Percentiles rank a stretch among this genome's conserved stretches.
phyloP scores from a whole-genome alignment of 2,113 vertebrate species.

The Pygoscelis adeliae region DNA sequence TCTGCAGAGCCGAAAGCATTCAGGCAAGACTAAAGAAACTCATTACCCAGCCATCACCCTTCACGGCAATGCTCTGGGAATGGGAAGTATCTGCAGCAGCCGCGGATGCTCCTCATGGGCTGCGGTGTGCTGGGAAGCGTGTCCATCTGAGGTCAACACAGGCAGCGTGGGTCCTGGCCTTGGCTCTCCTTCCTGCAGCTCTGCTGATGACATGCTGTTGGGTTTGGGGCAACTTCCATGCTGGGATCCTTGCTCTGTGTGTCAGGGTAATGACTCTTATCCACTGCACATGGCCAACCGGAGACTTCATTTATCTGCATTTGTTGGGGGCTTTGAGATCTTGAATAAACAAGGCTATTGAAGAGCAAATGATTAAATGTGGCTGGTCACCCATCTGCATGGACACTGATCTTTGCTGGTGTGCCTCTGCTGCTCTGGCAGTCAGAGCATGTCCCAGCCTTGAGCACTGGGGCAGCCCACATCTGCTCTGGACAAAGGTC shows the following conservation, averaged over 20 bases:
- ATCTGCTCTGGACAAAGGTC: not conserved
- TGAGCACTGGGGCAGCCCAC: not conserved
- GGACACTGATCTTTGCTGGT: not conserved
- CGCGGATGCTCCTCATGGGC: rapidly evolving
- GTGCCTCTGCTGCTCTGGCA: not conserved
- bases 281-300: rapidly evolving
- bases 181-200: not conserved
- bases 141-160: rapidly evolving
- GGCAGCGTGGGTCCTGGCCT: rapidly evolving
- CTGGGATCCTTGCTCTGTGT: not conserved
- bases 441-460: not conserved
- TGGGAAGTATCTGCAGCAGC: not conserved
- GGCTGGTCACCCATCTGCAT: not conserved
- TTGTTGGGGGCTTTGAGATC: not conserved
- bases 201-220: not conserved
- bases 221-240: not conserved
- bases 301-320: not conserved
- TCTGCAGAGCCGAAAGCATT: not conserved
- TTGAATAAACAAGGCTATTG: not conserved
- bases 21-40: slow-evolving; percentile 62
- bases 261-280: not conserved
- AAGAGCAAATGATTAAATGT: not conserved
- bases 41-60: slow-evolving; percentile 43
- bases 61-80: not conserved
- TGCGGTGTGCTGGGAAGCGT: not conserved